Evolutionary conservation across 2,113 vertebrate genomes (phyloP), one percentile per base, ranked within the genome.

Genomic region (Elephas maximus): DNA sequence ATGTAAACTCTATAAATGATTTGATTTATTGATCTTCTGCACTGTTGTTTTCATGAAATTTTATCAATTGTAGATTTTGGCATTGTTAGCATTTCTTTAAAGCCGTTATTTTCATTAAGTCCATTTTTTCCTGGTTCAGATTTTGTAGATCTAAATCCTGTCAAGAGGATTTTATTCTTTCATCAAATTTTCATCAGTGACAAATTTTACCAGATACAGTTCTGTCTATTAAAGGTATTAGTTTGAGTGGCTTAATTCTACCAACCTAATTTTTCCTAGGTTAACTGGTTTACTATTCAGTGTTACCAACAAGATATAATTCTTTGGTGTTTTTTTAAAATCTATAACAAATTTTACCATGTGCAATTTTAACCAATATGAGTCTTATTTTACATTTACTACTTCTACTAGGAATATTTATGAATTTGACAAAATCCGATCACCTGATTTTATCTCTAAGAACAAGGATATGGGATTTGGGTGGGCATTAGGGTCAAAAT

Each of bases 401-500:
- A 8, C 65, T 94, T 92, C 18, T 90, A 62, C 71, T 63, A 53
- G 18, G 84, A n/a, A 82, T 93, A 76, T 44, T 73, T 93, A 81
- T 26, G 67, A 86, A 81, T 45, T 94, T 44, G 41, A 51, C 57
- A 77, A 84, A 90, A 67, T 9, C 3, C 18, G 63, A 21, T 78
- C 11, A 9, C 85, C 80, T 90, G 8, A 51, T 30, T 87, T 95
- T 93, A 37, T 80, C 45, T 93, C 57, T 60, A 23, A 41, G 65
- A 92, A 90, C 57, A 95, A 96, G n/a, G 21, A 6, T n/a, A 8
- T 37, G 20, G 53, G 33, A 78, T 65, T 90, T 96, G 69, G 17
- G 48, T 30, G 2, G 33, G 26, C 33, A 63, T 60, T 2, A 44
- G 63, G 63, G 18, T 76, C 80, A 83, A 45, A 78, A 80, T 84